A percentile compares a stretch with the other conserved stretches of the same genome.
Evolutionary conservation across 2,113 vertebrate species (phyloP).

Genomic region (Colossoma macropomum): DNA sequence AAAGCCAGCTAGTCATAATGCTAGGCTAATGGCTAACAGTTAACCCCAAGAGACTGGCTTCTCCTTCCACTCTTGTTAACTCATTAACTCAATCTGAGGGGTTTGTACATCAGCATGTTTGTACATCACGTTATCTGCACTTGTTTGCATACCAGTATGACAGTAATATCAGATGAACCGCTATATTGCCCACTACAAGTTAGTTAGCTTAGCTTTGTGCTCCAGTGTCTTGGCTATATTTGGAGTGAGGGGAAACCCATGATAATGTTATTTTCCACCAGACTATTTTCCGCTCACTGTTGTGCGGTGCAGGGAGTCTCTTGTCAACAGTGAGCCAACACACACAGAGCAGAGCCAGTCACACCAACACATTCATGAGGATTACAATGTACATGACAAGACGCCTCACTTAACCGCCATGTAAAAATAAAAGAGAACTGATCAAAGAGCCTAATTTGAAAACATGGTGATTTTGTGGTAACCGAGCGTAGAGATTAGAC

Average conservation of each 20-base stretch:
- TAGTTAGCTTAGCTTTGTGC: no score
- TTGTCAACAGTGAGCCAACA: constrained; percentile 34
- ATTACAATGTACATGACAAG: constrained; percentile 21
- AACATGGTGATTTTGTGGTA: neutral
- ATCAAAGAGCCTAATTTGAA: constrained; percentile 16
- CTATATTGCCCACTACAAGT: no score
- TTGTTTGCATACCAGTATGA: no score
- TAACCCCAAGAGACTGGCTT: no score
- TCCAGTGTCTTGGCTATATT: neutral
- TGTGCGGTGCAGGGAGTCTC: neutral
- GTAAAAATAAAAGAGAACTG: constrained; percentile 5
- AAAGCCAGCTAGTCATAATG: no score
- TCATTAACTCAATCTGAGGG: no score
- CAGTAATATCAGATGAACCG: no score
- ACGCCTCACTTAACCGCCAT: constrained; percentile 14
- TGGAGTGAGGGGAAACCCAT: neutral
- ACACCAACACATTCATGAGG: constrained; percentile 30
- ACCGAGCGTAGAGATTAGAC: neutral
- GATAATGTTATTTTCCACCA: neutral
- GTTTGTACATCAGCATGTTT: no score
- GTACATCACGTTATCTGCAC: no score
- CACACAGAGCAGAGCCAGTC: constrained; percentile 20
- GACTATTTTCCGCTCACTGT: neutral
- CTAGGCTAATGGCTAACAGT: no score
- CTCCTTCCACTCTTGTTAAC: no score